Percentiles rank a stretch among this genome's conserved stretches.
Conservation (phyloP, 1,140 invertebrate genomes). For the Cotesia chilonis region DNA sequence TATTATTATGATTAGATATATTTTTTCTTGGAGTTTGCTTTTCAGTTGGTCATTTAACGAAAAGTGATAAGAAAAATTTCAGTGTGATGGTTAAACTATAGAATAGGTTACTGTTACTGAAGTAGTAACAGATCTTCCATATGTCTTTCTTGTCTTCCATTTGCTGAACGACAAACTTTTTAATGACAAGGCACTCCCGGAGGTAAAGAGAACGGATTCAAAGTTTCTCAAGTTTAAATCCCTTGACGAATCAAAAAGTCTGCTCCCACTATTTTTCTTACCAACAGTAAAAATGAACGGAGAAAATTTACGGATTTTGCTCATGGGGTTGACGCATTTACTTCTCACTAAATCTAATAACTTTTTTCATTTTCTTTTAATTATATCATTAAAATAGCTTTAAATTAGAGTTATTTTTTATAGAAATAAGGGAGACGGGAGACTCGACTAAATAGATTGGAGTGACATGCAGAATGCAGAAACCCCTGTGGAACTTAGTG, state of each 20-base stretch:
- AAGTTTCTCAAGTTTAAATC: slow-evolving; percentile 27
- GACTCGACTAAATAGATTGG: slow-evolving; percentile 23
- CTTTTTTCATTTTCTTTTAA: too few species aligned
- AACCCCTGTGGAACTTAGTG: slow-evolving; percentile 45
- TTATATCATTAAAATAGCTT: too few species aligned
- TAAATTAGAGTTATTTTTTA: too few species aligned
- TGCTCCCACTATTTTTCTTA: slow-evolving; percentile 30
- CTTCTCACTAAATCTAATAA: slow-evolving; percentile 10
- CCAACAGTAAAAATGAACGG: slow-evolving; percentile 24
- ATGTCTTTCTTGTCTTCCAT: slow-evolving; percentile 37
- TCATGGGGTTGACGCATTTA: not conserved
- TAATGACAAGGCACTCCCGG: slow-evolving; percentile 38
- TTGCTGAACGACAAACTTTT: slow-evolving; percentile 40
- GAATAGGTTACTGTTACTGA: too few species aligned
- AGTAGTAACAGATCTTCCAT: slow-evolving; percentile 22
- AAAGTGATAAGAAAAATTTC: not conserved
- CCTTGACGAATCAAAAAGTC: slow-evolving; percentile 41
- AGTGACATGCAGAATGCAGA: slow-evolving; percentile 47
- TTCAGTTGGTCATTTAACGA: not conserved
- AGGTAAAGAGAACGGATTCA: slow-evolving; percentile 33
- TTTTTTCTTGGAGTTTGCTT: not conserved
- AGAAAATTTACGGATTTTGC: slow-evolving; percentile 24
- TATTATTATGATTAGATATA: not conserved
- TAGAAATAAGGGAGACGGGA: not conserved
- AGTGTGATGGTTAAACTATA: not conserved